Percentiles rank a stretch among this genome's conserved stretches.
Conservation (phyloP, 1,140 invertebrate species). For the Hypsibius dujardini region DNA sequence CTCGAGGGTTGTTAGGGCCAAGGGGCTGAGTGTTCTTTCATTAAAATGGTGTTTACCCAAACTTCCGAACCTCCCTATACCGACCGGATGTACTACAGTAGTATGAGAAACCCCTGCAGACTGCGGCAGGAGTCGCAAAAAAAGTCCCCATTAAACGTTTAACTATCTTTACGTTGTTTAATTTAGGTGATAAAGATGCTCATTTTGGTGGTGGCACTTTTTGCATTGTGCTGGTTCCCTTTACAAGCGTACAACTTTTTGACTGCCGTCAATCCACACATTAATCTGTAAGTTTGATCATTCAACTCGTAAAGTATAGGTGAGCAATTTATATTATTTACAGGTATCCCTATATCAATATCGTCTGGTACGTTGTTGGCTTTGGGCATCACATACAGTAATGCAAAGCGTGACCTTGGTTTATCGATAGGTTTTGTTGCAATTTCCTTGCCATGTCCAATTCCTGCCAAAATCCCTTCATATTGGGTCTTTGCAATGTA, state of each 20-base stretch:
- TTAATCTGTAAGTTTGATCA: neutral
- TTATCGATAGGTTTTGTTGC: conserved; percentile 43
- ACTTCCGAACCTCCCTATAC: too few species aligned
- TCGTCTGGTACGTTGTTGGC: conserved; percentile 38
- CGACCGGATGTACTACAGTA: too few species aligned
- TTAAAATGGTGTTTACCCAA: too few species aligned
- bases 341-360: conserved; percentile 46
- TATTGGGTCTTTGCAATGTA: conserved; percentile 66
- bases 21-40: too few species aligned
- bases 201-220: conserved; percentile 1
- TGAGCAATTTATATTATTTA: neutral
- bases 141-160: too few species aligned
- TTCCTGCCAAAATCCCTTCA: conserved; percentile 66
- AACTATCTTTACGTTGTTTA: too few species aligned
- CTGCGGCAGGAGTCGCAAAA: too few species aligned
- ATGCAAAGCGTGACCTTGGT: too few species aligned
- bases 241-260: conserved; percentile 1
- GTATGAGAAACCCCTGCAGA: too few species aligned
- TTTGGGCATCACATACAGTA: too few species aligned
- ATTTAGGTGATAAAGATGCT: conserved; percentile 14
- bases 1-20: too few species aligned
- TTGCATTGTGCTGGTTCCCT: neutral
- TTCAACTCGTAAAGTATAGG: neutral
- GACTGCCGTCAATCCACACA: neutral
- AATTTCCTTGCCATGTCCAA: conserved; percentile 73